These are phyloP conservation scores for Goniozus legneri DNA, from an alignment of 1,140 invertebrate genomes.

Conservation along the genomic window DNA sequence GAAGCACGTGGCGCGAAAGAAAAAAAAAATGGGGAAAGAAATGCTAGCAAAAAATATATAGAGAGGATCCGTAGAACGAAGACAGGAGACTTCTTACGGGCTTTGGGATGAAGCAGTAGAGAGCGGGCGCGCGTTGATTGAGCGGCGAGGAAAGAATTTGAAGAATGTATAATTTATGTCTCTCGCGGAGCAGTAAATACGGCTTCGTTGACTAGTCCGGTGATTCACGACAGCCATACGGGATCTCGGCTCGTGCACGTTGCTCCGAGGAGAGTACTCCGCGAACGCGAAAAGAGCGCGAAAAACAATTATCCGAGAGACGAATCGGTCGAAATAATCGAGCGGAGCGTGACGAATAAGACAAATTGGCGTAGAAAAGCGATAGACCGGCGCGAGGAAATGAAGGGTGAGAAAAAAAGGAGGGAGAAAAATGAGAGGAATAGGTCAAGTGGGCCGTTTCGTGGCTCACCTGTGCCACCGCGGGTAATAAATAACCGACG, in stretches of 20 bases:
- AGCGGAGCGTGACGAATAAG: too few relatives aligned
- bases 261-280: too few relatives aligned
- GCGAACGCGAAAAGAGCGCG: too few relatives aligned
- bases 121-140: not conserved
- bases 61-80: too few relatives aligned
- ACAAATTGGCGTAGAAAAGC: conserved; percentile 5
- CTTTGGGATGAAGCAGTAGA: too few relatives aligned
- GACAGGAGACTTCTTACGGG: too few relatives aligned
- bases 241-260: too few relatives aligned
- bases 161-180: not conserved
- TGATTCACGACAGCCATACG: not conserved
- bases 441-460: conserved; percentile 23
- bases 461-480: conserved; percentile 53
- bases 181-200: not conserved
- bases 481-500: conserved; percentile 55
- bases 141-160: not conserved
- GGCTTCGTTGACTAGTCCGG: not conserved
- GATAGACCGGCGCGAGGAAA: not conserved
- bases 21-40: too few relatives aligned
- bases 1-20: too few relatives aligned
- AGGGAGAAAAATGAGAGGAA: conserved; percentile 1
- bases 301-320: too few relatives aligned
- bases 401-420: conserved; percentile 5
- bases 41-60: not conserved
- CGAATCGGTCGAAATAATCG: too few relatives aligned